Evolutionary conservation across 2,113 vertebrate genomes (phyloP), one percentile per base, ranked within the genome.

Genomic region (Saccopteryx leptura): DNA sequence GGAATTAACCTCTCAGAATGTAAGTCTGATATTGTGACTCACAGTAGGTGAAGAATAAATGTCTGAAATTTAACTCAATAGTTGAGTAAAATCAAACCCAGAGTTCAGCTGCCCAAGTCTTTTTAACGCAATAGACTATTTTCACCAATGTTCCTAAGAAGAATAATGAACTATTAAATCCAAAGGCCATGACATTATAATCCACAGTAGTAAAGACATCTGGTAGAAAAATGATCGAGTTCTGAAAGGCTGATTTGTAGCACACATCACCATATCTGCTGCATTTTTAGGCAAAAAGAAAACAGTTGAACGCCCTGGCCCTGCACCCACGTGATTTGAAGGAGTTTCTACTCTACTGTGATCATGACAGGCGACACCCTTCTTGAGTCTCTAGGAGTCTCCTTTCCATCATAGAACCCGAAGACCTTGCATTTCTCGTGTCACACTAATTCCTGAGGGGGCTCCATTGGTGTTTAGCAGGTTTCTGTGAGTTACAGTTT

Each of bases 401-500:
- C 63, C 39, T 72, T 97, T 92, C 71, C 84, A 52, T 93, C 80
- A 87, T 60, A 52, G 48, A 71, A 92, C 33, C 50, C 7, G n/a
- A 82, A 91, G 79, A n/a, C 76, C 26, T 84, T 63, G 92, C 46
- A 50, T 87, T 60, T 23, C n/a, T 83, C 58, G 85, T 68, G 78
- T 74, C 24, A 84, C 79, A 90, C 56, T 84, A 71, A 94, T 69
- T 19, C 90, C 26, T 63, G 82, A 66, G 75, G 87, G n/a, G 76
- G 46, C 86, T 91, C 88, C 86, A 74, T 5, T 72, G 82, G 92
- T 97, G 81, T 92, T 91, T 72, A 89, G 83, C 86, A 84, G 93
- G 82, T 92, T 97, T 91, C 94, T 94, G 66, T 89, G 80, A 84
- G 84, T 93, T 97, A 21, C 76, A 93, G 80, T 97, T 97, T 91